Conservation (phyloP, 2,113 vertebrate species). For the Pedetes capensis region DNA sequence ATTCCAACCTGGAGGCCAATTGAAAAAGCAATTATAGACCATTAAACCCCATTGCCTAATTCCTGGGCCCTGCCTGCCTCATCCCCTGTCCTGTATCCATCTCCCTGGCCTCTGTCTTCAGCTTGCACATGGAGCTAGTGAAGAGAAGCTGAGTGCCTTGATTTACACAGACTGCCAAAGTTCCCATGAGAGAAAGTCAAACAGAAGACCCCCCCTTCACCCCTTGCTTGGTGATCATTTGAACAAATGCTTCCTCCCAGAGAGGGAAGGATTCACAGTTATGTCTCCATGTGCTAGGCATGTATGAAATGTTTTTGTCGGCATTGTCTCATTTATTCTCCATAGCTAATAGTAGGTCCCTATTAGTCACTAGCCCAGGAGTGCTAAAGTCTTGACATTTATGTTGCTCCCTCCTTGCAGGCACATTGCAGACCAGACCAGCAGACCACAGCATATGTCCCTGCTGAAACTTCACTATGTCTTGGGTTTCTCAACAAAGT, state of each 20-base stretch:
- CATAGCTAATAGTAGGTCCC: neutral
- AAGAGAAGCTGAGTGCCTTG: neutral
- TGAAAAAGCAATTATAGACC: conserved; percentile 62
- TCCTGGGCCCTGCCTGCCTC: neutral
- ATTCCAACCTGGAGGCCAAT: conserved; percentile 64
- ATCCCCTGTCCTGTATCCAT: neutral
- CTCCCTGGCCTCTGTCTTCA: neutral
- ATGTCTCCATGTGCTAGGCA: neutral
- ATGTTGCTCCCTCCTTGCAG: neutral
- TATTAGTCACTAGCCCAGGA: neutral
- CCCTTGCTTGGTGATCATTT: neutral
- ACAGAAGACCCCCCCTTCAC: neutral
- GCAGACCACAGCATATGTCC: neutral
- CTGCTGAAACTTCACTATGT: neutral
- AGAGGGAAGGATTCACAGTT: neutral
- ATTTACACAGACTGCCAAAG: neutral
- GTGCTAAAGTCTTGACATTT: neutral
- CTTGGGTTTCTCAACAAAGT: neutral
- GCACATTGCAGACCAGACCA: neutral
- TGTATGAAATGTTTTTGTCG: neutral
- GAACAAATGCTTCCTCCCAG: neutral
- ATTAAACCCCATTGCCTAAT: conserved; percentile 28
- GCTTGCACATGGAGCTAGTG: neutral
- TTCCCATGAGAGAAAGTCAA: neutral
- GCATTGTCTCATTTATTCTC: neutral